Evolutionary conservation across 2,888 invertebrate genomes (phyloP).

Genomic region (Philaethria dido): DNA sequence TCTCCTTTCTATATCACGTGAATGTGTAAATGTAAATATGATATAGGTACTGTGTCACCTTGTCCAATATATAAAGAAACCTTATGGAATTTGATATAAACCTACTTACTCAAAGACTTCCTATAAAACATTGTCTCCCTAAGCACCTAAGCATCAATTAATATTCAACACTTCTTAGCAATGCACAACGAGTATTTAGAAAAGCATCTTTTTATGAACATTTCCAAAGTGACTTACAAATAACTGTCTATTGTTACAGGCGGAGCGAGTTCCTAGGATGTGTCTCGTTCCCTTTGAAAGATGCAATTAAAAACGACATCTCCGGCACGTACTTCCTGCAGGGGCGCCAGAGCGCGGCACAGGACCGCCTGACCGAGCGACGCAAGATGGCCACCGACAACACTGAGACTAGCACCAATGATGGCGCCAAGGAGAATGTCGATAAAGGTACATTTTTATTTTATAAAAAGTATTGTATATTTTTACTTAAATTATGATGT

Average conservation of each 20-base stretch:
- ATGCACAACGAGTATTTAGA: neutral
- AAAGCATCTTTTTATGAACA: neutral
- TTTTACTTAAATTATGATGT: too few species aligned
- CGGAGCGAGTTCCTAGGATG: constrained; percentile 97
- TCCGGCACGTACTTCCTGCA: constrained; percentile 88
- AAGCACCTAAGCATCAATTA: neutral
- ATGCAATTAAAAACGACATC: constrained; percentile 88
- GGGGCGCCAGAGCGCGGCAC: constrained; percentile 60
- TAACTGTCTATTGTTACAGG: constrained; percentile 84
- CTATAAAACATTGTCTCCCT: neutral
- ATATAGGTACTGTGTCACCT: constrained; percentile 11
- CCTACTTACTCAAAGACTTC: neutral
- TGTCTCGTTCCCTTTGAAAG: constrained; percentile 94
- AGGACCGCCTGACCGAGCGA: constrained; percentile 64
- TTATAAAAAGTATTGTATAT: too few species aligned
- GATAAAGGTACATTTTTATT: constrained; percentile 64
- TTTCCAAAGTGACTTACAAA: constrained; percentile 2
- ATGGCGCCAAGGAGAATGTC: constrained; percentile 72
- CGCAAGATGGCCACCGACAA: constrained; percentile 81
- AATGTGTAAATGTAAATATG: constrained; percentile 7
- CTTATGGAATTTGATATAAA: neutral
- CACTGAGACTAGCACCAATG: constrained; percentile 75
- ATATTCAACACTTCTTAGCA: constrained; percentile 1
- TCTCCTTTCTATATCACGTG: neutral
- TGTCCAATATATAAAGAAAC: neutral